Evolutionary conservation across 2,797 vertebrate species (phyloP).

Genomic region (Pangasius djambal): DNA sequence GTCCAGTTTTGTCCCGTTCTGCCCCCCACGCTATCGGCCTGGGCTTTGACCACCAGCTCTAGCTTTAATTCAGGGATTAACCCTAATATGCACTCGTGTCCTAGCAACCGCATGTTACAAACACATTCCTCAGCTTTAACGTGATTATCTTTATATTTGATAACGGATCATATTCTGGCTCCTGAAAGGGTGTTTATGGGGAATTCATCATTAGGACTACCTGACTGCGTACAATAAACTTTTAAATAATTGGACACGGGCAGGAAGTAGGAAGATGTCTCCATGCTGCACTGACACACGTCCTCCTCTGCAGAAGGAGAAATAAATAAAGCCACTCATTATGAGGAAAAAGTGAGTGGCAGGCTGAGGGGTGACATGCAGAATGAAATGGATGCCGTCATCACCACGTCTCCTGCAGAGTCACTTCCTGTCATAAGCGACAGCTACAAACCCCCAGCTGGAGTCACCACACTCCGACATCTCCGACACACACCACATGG

Average conservation of each 20-base stretch:
- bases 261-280: conserved; percentile 3
- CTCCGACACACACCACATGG: conserved; percentile 15
- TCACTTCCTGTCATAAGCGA: conserved; percentile 45
- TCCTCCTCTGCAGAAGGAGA: conserved; percentile 22
- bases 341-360: conserved; percentile 8
- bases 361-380: neutral
- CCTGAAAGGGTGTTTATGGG: neutral
- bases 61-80: conserved; percentile 6
- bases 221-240: neutral
- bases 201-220: neutral
- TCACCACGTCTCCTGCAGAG: conserved; percentile 23
- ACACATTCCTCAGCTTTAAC: neutral
- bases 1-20: conserved; percentile 1
- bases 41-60: neutral
- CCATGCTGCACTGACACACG: conserved; percentile 21
- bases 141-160: neutral
- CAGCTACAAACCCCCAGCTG: conserved; percentile 14
- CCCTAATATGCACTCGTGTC: neutral
- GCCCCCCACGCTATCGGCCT: too few species aligned
- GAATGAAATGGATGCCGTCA: conserved; percentile 12
- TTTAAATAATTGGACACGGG: neutral
- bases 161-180: neutral
- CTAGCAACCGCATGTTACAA: neutral
- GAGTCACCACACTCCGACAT: conserved; percentile 17
- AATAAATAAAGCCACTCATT: conserved; percentile 32